Percentiles rank a stretch among this genome's conserved stretches.
These are phyloP conservation scores for Larimichthys crocea DNA, from an alignment of 2,113 vertebrate genomes.

Conservation along the genomic window DNA sequence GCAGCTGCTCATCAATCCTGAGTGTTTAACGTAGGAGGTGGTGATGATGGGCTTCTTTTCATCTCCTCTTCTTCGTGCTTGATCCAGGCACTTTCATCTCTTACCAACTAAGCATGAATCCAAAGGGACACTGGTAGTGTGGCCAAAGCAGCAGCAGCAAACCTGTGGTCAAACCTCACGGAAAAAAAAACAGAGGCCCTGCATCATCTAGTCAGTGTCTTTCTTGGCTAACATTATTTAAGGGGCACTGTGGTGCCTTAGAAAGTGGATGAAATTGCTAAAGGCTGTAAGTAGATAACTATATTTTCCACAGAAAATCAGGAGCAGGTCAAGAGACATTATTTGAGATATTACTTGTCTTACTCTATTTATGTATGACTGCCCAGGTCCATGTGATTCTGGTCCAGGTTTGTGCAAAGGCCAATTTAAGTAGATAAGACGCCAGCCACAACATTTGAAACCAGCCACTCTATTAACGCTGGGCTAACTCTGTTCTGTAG, in stretches of 20 bases:
- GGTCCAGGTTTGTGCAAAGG: constrained; percentile 41
- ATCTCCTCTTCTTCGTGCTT: constrained; percentile 2
- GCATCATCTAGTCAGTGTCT: not conserved
- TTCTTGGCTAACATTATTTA: constrained; percentile 4
- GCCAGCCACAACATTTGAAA: constrained; percentile 38
- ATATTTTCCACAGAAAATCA: not conserved
- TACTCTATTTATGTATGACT: constrained; percentile 11
- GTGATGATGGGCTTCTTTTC: constrained; percentile 12
- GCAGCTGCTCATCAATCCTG: constrained; percentile 25
- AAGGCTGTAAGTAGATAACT: not conserved
- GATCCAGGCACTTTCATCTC: constrained; percentile 30
- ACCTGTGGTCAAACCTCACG: constrained; percentile 34
- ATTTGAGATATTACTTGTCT: constrained; percentile 27
- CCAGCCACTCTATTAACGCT: constrained; percentile 51
- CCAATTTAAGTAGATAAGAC: constrained; percentile 52
- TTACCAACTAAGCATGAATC: constrained; percentile 26
- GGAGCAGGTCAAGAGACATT: constrained; percentile 18
- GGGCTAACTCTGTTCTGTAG: constrained; percentile 40
- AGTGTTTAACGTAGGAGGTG: constrained; percentile 20
- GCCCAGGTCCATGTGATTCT: not conserved
- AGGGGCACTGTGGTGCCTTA: not conserved
- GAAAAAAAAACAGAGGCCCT: constrained; percentile 24
- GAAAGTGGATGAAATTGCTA: not conserved
- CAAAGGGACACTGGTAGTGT: constrained; percentile 41
- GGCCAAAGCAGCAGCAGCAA: constrained; percentile 36